A percentile compares a stretch with the other conserved stretches of the same genome.
Evolutionary conservation across 2,797 vertebrate species (phyloP).

Genomic region (Acanthurus lineatus): DNA sequence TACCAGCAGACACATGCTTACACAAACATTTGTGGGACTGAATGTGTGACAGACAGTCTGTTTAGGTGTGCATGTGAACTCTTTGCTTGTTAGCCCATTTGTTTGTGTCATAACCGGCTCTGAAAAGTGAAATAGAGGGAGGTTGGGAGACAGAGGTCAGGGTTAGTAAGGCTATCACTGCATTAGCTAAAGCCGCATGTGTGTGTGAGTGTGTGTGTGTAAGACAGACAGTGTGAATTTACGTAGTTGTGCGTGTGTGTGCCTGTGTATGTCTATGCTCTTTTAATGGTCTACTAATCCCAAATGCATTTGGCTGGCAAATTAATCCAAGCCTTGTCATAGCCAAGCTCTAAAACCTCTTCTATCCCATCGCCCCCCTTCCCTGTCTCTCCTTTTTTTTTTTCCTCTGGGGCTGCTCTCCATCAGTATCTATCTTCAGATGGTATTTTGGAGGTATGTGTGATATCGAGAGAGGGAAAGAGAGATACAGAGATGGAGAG

Average conservation of each 20-base stretch:
- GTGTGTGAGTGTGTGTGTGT: conserved; percentile 24
- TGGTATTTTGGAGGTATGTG: conserved; percentile 79
- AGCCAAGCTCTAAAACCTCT: conserved; percentile 75
- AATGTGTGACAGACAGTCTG: too few relatives aligned
- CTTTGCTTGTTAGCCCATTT: conserved; percentile 35
- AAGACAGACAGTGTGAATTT: neutral
- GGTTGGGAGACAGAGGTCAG: conserved; percentile 53
- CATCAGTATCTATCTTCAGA: conserved; percentile 76
- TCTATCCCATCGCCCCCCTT: conserved; percentile 41
- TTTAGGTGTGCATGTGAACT: conserved; percentile 10
- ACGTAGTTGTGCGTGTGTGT: conserved; percentile 22
- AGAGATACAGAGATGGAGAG: conserved; percentile 18
- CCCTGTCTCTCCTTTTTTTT: conserved; percentile 35
- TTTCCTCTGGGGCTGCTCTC: conserved; percentile 65
- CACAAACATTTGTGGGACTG: neutral
- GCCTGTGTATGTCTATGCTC: conserved; percentile 60
- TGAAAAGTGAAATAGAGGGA: conserved; percentile 34
- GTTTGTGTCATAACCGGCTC: conserved; percentile 41
- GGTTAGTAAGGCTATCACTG: conserved; percentile 69
- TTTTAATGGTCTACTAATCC: conserved; percentile 87
- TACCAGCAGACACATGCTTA: neutral
- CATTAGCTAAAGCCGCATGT: conserved; percentile 56
- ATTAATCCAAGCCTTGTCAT: conserved; percentile 85
- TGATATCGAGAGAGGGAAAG: conserved; percentile 54
- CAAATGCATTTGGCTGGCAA: conserved; percentile 84